phyloP scores from a whole-genome alignment of 2,113 vertebrate genomes.

The Willisornis vidua region DNA sequence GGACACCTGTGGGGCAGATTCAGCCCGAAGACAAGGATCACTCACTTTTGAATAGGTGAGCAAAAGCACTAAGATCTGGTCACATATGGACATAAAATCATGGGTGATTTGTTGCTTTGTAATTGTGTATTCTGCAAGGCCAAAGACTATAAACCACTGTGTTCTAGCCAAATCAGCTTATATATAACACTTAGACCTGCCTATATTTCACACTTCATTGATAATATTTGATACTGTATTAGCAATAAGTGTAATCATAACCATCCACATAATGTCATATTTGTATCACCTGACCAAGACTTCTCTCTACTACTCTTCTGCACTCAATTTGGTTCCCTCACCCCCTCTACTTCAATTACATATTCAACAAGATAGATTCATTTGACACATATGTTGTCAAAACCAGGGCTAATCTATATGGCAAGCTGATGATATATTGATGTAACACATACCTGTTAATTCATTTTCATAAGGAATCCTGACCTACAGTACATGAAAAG shows the following conservation, averaged over 20 bases:
- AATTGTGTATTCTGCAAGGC: background rate
- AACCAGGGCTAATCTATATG: background rate
- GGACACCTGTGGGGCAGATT: rapidly evolving
- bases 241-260: background rate
- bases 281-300: background rate
- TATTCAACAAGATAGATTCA: background rate
- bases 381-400: background rate
- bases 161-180: background rate
- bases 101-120: background rate
- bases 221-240: background rate
- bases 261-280: background rate
- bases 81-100: background rate
- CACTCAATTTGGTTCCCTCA: background rate
- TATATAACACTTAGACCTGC: background rate
- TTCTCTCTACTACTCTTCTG: background rate
- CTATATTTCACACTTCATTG: background rate
- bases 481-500: background rate
- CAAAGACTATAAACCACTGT: background rate
- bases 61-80: background rate
- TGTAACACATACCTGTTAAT: background rate
- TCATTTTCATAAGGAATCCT: background rate
- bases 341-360: background rate
- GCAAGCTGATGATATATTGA: background rate
- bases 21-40: background rate
- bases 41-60: background rate